A percentile compares a stretch with the other conserved stretches of the same genome.
Conservation (phyloP, 2,797 vertebrate genomes). For the Rhynchonycteris naso region DNA sequence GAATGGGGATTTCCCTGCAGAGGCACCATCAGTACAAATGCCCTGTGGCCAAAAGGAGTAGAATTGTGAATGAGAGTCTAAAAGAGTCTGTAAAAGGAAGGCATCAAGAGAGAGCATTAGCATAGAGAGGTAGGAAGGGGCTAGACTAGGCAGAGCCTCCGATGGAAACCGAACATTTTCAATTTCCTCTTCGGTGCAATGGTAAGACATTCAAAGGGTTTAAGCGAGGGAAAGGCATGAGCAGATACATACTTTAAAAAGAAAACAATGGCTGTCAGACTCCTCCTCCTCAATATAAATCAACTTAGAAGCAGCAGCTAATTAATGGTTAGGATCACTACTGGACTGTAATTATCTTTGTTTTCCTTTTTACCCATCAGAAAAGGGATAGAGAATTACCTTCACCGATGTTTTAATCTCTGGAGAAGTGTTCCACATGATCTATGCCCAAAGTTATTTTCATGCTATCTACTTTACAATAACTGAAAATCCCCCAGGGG, state of each 20-base stretch:
- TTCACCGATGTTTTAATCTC: constrained; percentile 70
- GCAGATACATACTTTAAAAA: background rate
- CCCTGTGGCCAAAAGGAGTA: background rate
- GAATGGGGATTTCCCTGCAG: background rate
- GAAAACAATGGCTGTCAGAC: background rate
- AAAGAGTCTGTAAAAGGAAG: background rate
- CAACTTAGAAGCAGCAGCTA: constrained; percentile 56
- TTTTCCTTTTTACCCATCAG: constrained; percentile 54
- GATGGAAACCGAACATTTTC: background rate
- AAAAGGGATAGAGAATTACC: constrained; percentile 60
- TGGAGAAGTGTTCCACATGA: constrained; percentile 65
- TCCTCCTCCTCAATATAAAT: constrained; percentile 12
- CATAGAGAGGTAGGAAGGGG: background rate
- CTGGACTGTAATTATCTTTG: constrained; percentile 66
- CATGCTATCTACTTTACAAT: constrained; percentile 48
- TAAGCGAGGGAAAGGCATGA: background rate
- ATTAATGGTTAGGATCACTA: constrained; percentile 61
- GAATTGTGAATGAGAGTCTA: background rate
- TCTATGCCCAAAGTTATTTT: constrained; percentile 62
- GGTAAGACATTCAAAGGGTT: background rate
- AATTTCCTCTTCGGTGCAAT: background rate
- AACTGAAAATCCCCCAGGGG: constrained; percentile 26
- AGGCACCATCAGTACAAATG: background rate
- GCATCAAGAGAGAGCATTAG: background rate
- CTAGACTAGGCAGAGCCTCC: background rate